Percentiles rank a stretch among this genome's conserved stretches.
These are phyloP conservation scores for Drosophila persimilis DNA, from an alignment of 1,140 invertebrate genomes.

Conservation along the genomic window DNA sequence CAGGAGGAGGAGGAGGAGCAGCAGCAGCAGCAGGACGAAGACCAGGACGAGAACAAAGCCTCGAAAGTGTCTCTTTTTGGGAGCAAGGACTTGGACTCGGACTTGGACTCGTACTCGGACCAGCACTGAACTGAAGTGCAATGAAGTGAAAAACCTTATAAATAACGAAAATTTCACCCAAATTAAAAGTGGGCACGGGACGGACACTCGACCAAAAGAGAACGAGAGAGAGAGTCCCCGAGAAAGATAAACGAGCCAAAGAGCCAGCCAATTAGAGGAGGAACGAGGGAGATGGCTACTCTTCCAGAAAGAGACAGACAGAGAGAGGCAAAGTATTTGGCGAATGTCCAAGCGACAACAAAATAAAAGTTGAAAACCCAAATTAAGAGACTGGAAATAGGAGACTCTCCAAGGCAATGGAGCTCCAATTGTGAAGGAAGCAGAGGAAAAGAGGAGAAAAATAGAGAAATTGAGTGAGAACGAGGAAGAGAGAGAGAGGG, in stretches of 20 bases:
- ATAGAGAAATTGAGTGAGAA: not conserved
- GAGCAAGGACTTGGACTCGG: not conserved
- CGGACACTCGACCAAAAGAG: slow-evolving; percentile 27
- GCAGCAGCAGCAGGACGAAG: slow-evolving; percentile 19
- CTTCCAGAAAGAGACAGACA: slow-evolving; percentile 5
- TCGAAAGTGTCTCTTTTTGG: slow-evolving; percentile 3
- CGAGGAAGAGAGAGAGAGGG: not conserved
- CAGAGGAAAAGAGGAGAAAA: not conserved
- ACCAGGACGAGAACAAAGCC: slow-evolving; percentile 35
- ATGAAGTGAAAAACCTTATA: slow-evolving; percentile 76
- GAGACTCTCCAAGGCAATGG: slow-evolving; percentile 7
- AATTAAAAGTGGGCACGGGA: slow-evolving; percentile 59
- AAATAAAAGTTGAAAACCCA: slow-evolving; percentile 51
- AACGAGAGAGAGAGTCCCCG: slow-evolving; percentile 23
- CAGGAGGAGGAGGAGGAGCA: slow-evolving; percentile 36
- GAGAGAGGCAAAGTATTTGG: slow-evolving; percentile 44
- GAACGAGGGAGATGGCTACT: slow-evolving; percentile 15
- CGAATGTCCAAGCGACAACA: slow-evolving; percentile 42
- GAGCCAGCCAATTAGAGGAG: slow-evolving; percentile 60
- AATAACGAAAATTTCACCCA: slow-evolving; percentile 68
- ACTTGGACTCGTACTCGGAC: too few relatives aligned
- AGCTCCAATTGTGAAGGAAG: not conserved
- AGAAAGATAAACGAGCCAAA: slow-evolving; percentile 64
- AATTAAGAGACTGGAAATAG: slow-evolving; percentile 58
- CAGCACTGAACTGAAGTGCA: slow-evolving; percentile 30